Base-by-base conservation (phyloP, 2,113 vertebrate genomes). In the Eidolon helvum region DNA sequence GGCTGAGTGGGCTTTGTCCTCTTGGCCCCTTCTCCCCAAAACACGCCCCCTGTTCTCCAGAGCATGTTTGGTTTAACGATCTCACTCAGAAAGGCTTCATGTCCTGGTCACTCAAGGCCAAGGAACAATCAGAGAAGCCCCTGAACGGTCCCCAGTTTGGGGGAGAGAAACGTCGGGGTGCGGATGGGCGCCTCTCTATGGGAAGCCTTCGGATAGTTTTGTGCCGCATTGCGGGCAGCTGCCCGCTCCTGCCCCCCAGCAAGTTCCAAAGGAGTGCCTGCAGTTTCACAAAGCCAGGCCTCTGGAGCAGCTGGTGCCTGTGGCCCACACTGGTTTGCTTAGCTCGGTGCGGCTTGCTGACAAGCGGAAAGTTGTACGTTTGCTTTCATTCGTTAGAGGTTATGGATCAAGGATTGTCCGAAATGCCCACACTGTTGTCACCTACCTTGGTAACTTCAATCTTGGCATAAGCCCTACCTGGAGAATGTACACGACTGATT, bases 171-270 rank as follows among this genome's bases (percentile, higher is more conserved):
- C 7, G 35, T 35, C 14, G 61, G 85, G 38, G 15, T 66, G 66
- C 48, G 14, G 35, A 50, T 15, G 75, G 65, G 30, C 40, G 16
- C 28, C 15, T 16, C 61, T 28, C 53, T 16, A 0, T 1, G 71
- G 1, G 68, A 53, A 48, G 45, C 24, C 69, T 83, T n/a, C 24
- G 2, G 68, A 3, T 7, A 16, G 91, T 78, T 55, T 33, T 12
- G 26, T 93, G 61, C 94, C 96, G 95, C 92, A 95, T 2, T 97
- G 96, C 95, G 55, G 48, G 83, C 38, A 10, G 65, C 38, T 38
- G 1, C 77, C 59, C 14, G 40, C 48, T 10, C 43, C 48, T 21
- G 38, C 48, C 22, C 59, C 50, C 19, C 15, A 4, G 65, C 75
- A 55, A 50, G 55, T 83, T 96, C 53, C 85, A 15, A 21, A 53